A percentile compares a stretch with the other conserved stretches of the same genome.
These are phyloP conservation scores for Cathartes aura DNA, from an alignment of 2,113 vertebrate genomes.

Conservation along the genomic window DNA sequence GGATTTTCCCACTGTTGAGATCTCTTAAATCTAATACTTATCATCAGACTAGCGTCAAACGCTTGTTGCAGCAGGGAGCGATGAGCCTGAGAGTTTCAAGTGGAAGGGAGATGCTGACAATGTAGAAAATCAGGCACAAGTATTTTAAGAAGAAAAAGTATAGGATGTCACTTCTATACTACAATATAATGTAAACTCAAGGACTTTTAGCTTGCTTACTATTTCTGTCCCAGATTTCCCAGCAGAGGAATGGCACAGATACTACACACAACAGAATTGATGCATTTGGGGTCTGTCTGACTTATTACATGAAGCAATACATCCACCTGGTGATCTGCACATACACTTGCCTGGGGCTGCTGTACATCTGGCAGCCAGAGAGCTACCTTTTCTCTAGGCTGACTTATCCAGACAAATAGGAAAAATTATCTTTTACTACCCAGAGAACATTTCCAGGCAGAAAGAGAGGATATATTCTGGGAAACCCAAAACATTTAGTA, in stretches of 20 bases:
- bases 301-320: not conserved
- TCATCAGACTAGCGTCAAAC: not conserved
- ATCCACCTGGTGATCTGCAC: conserved; percentile 15
- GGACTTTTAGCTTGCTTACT: not conserved
- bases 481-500: not conserved
- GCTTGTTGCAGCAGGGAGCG: not conserved
- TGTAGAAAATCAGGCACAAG: not conserved
- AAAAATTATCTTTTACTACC: conserved; percentile 52
- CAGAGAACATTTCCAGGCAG: conserved; percentile 32
- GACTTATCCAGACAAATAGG: conserved; percentile 30
- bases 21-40: not conserved
- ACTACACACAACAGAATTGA: accelerated
- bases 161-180: not conserved
- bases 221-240: not conserved
- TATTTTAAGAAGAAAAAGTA: not conserved
- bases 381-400: conserved; percentile 20
- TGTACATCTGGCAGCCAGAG: conserved; percentile 54
- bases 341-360: not conserved
- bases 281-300: not conserved
- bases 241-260: not conserved
- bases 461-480: conserved; percentile 10
- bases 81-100: not conserved
- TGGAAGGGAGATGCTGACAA: not conserved
- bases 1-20: not conserved
- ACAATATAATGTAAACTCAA: not conserved